Base-by-base conservation (phyloP, 2,797 vertebrate genomes). In the Mus minutoides region DNA sequence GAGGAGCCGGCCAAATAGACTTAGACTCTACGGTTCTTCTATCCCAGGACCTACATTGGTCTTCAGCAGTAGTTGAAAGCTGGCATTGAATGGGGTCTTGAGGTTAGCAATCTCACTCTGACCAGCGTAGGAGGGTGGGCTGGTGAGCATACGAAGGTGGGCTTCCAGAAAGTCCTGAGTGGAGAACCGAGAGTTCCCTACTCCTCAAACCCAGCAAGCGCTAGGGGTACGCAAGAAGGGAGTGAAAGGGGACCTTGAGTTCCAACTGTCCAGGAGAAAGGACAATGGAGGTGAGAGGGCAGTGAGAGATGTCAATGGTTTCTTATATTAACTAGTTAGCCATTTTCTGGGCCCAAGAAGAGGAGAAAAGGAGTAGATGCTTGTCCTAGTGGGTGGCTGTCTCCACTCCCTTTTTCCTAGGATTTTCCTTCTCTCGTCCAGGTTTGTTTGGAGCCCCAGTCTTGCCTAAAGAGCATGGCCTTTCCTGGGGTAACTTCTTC, bases 241-340 rank as follows among this genome's bases (percentile, higher is more conserved):
- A 7, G 40, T 67, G 67, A 84, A 52, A 78, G 21, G 34, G 22
- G 76, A n/a, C 31, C 56, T 77, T 31, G 49, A 77, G 14, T 26
- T 85, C 56, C 86, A 92, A 26, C 24, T n/a, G 26, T 90, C 79
- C 79, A 37, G 79, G 85, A n/a, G 34, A 95, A 84, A 43, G 69
- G 43, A 49, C n/a, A 69, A 11, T 2, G 4, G 58, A 69, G 46
- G 56, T 71, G 9, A 75, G 62, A 83, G 8, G 19, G 24, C 1
- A 1, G 24, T 37, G 40, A 60, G 75, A 11, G 3, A 14, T 31
- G 43, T 58, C 92, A 43, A 37, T 46, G 31, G 22, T 60, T 73
- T 43, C 77, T 90, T 89, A 14, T 43, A 49, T 79, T 86, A 79
- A 52, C 60, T 86, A 69, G 43, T 69, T 84, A 88, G 19, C 21